Base-by-base conservation (phyloP, 2,797 vertebrate species). In the Amazonetta brasiliensis region DNA sequence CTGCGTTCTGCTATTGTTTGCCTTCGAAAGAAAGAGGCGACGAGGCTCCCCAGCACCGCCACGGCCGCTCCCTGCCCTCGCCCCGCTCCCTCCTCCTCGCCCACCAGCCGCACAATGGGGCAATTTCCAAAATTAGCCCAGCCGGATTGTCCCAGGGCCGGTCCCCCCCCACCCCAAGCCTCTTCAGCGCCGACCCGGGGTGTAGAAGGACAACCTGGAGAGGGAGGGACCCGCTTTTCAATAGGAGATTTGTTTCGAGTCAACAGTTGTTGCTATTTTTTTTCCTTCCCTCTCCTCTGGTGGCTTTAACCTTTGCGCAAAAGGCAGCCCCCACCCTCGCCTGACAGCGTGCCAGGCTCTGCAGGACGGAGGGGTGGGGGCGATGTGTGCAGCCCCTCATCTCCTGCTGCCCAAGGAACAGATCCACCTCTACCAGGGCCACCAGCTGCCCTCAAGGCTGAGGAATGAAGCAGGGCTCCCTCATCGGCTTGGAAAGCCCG, bases 1-100 rank as follows among this genome's bases (percentile, higher is more conserved):
- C 98, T 97, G 96, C 69, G 82, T 95, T 96, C 97, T 97, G 97
- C 98, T 98, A 98, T 98, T 98, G 98, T 98, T 98, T 96, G 77
- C 95, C 89, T 95, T 87, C 85, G 90, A 95, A 93, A 87, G 90
- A 95, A 93, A 97, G 95, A 97, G 95, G 93, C 77, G 8, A 94
- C 18, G 12, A 71, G 95, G 95, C 85, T 94, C 96, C 90, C 97
- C 86, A 92, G 66, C 91, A 93, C 92, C 28, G 4, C 97, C 97
- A 94, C 26, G 3, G 85, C 87, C 69, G 1, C 90, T 96, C 92
- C 96, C 95, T 95, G 92, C 95, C 96, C 95, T 92, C 77, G 92
- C 95, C 95, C 96, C 52, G 60, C 66, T 97, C 97, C 96, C 97
- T 94, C 79, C 94, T 96, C 87, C 95, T 93, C 14, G 33, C 96